Conservation (phyloP, 2,888 invertebrate species). For the Ametastegia equiseti region DNA sequence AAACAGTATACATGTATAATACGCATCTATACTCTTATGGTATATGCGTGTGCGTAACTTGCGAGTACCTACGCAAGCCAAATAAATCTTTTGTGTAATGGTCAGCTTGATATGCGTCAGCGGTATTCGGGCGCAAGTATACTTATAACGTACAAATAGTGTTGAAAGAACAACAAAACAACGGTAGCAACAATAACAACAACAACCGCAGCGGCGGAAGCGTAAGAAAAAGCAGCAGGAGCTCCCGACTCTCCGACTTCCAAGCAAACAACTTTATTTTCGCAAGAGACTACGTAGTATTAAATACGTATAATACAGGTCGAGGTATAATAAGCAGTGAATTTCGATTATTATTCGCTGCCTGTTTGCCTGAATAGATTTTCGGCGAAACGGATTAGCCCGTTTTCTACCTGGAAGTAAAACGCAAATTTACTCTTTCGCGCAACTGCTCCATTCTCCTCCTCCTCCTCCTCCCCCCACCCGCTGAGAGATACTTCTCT, state of each 20-base stretch:
- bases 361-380: neutral
- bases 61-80: too few species aligned
- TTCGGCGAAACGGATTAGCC: neutral
- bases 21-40: too few species aligned
- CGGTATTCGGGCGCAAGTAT: constrained; percentile 1
- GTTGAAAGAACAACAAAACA: neutral
- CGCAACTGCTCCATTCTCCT: too few species aligned
- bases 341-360: neutral
- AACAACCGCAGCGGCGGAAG: neutral
- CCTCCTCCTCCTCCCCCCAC: constrained; percentile 19
- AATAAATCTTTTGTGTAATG: constrained; percentile 1
- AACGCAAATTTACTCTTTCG: constrained; percentile 10
- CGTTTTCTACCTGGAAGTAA: neutral
- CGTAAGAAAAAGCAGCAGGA: too few species aligned
- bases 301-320: too few species aligned
- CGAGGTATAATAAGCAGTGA: too few species aligned
- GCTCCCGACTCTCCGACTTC: neutral
- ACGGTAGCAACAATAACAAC: neutral
- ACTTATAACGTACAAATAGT: neutral
- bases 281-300: neutral
- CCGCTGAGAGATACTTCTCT: neutral
- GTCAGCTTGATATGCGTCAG: constrained; percentile 24
- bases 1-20: too few species aligned
- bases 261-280: constrained; percentile 35
- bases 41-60: neutral